These are phyloP conservation scores for Ophiothrix spiculata DNA, from an alignment of 35 echinoderm and acorn worm species.

Conservation along the genomic window DNA sequence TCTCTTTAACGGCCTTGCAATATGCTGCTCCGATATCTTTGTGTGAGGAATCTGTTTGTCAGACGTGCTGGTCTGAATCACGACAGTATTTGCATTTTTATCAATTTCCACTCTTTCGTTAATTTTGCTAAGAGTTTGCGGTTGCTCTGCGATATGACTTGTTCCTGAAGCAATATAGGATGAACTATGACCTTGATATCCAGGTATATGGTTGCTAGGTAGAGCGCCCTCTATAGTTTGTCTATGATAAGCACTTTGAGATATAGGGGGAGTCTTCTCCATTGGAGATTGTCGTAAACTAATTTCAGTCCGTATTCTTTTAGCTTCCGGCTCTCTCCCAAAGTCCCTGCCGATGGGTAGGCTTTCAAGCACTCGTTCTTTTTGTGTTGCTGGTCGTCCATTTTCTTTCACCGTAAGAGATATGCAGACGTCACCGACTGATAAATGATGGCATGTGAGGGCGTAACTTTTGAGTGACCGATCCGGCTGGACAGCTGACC, in stretches of 20 bases:
- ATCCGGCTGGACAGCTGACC: constrained; percentile 89
- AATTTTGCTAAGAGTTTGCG: not conserved
- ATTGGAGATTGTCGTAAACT: not conserved
- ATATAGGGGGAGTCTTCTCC: not conserved
- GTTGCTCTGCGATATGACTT: not conserved
- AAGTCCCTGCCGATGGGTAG: not conserved
- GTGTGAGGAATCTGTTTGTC: not conserved
- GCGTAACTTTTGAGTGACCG: constrained; percentile 73
- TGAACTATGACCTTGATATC: not conserved
- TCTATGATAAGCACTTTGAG: constrained; percentile 20
- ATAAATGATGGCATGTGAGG: constrained; percentile 72
- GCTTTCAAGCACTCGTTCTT: constrained; percentile 2
- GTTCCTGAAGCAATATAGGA: not conserved
- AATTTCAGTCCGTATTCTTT: not conserved
- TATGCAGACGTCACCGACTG: constrained; percentile 95
- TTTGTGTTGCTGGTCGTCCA: not conserved
- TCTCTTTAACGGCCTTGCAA: constrained; percentile 62
- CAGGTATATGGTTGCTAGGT: constrained; percentile 9
- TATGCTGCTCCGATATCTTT: constrained; percentile 15
- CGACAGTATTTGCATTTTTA: constrained; percentile 31
- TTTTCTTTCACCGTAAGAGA: constrained; percentile 85
- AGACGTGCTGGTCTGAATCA: too few relatives aligned
- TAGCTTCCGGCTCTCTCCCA: not conserved
- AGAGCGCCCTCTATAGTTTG: not conserved
- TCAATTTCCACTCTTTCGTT: not conserved